Evolutionary conservation across 2,888 invertebrate genomes (phyloP), one percentile per base, ranked within the genome.

Genomic region (Plebejus anna): DNA sequence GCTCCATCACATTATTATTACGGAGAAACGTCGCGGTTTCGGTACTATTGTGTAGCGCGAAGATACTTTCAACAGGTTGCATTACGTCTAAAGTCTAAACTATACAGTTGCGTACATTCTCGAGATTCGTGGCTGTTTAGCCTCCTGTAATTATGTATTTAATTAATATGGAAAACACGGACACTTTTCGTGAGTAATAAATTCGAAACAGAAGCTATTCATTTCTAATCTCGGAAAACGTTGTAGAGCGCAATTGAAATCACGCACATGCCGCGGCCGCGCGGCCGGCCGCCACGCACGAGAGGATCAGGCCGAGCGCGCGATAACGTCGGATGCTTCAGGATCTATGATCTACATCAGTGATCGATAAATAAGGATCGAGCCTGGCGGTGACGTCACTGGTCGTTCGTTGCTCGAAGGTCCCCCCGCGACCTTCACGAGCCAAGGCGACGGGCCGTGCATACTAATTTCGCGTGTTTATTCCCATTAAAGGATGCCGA

Each of bases 341-440:
- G 32, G 66, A 66, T 66, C 66, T 32, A 66, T 32, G 66, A 66
- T 36, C 66, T 32, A 66, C 13, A 66, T 22, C 22, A 22, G 59
- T 59, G 59, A 59, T 59, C 61, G 61, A 66, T 66, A 66, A 28
- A 59, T 1, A 22, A 32, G 61, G 28, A 28, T 61, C 61, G 7
- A 61, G 57, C 61, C 9, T 28, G 61, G 61, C 61, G 0, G 28
- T 66, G 61, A 66, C 61, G 32, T 66, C 61, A 66, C 28, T 9
- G 11, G 61, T 4, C 61, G 28, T 32, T 36, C 38, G 36, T 1
- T 75, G 82, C 83, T 83, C 86, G 87, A 88, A 88, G 87, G 87
- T 88, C 86, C 87, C 86, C 86, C 85, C 78, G 76, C 83, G 85
- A 83, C 90, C 90, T 90, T 90, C 89, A 82, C 87, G 70, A 51